Conservation (phyloP, 2,113 vertebrate genomes). For the Campylomormyrus numenius region DNA sequence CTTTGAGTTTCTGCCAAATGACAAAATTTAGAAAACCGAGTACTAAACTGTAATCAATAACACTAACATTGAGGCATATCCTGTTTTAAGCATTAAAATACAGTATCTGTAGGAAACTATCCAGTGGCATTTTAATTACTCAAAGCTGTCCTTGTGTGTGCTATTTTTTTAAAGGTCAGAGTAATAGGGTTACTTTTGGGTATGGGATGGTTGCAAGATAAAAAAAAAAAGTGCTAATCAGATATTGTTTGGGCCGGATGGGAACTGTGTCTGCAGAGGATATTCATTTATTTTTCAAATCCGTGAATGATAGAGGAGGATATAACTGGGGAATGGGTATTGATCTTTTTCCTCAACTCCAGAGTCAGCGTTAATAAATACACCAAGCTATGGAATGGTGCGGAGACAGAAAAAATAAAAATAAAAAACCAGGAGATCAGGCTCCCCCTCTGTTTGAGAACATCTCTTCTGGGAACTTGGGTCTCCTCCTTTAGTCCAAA, state of each 20-base stretch:
- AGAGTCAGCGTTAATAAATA: slow-evolving; percentile 17
- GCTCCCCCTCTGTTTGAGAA: neutral
- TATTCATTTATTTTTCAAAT: slow-evolving; percentile 34
- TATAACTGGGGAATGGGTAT: slow-evolving; percentile 27
- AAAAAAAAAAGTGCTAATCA: slow-evolving; percentile 31
- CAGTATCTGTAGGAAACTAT: slow-evolving; percentile 18
- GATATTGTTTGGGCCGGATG: slow-evolving; percentile 26
- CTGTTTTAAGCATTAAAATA: slow-evolving; percentile 25
- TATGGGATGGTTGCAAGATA: slow-evolving; percentile 17
- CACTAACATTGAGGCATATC: slow-evolving; percentile 8
- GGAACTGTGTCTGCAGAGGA: slow-evolving; percentile 19
- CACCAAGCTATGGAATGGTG: slow-evolving; percentile 20
- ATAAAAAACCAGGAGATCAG: neutral
- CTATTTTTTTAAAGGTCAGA: slow-evolving; percentile 17
- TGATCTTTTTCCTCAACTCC: slow-evolving; percentile 22
- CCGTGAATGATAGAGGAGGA: slow-evolving; percentile 24
- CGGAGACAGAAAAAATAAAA: neutral
- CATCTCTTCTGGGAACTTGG: neutral
- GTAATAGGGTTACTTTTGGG: slow-evolving; percentile 23
- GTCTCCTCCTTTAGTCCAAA: neutral
- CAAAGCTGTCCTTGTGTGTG: slow-evolving; percentile 8
- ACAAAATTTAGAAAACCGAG: slow-evolving; percentile 19
- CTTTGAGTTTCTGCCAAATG: slow-evolving; percentile 11
- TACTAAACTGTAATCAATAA: slow-evolving; percentile 25
- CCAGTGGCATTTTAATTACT: slow-evolving; percentile 26